Evolutionary conservation across 2,888 invertebrate genomes (phyloP), one percentile per base, ranked within the genome.

Genomic region (Eilema depressum): DNA sequence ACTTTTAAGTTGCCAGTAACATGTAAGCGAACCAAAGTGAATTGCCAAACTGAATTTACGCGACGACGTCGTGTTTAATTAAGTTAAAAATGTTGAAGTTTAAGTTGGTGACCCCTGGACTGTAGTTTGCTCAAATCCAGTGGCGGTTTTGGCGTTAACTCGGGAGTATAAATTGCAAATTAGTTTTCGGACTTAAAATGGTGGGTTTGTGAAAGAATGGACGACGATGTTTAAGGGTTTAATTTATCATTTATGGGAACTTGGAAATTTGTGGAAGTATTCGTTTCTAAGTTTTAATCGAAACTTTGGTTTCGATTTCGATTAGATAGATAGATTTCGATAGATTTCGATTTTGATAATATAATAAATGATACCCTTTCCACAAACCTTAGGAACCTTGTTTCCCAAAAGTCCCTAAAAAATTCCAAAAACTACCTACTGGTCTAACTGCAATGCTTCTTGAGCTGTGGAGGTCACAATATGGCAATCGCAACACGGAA

Each of bases 81-180:
- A 76, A 82, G 72, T 79, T 79, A 76, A 79, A 79, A 79, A 79
- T 79, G 47, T 47, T 60, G 67, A 73, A 71, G 79, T 79, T 79
- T 68, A 76, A 74, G 71, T 79, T 76, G 56, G 61, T 61, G 66
- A 71, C 72, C 68, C 66, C 63, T 63, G 60, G 37, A 70, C 56
- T 62, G 82, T 61, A 81, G 79, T 74, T 76, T 79, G 73, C 74
- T 70, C 62, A 74, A 81, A 76, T 79, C 73, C 70, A 71, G 75
- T 41, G 68, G 62, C 25, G 69, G 66, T 69, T 76, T 74, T 61
- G 68, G 60, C 67, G 72, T 79, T 74, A 73, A 69, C 73, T 79
- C 74, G 74, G 70, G 71, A 74, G 68, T 67, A 68, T 70, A 56
- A n/a, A n/a, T 47, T 63, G 37, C 33, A 66, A 74, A 71, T 81